Evolutionary conservation across 2,113 vertebrate species (phyloP), one percentile per base, ranked within the genome.

Genomic region (Callionymus lyra): DNA sequence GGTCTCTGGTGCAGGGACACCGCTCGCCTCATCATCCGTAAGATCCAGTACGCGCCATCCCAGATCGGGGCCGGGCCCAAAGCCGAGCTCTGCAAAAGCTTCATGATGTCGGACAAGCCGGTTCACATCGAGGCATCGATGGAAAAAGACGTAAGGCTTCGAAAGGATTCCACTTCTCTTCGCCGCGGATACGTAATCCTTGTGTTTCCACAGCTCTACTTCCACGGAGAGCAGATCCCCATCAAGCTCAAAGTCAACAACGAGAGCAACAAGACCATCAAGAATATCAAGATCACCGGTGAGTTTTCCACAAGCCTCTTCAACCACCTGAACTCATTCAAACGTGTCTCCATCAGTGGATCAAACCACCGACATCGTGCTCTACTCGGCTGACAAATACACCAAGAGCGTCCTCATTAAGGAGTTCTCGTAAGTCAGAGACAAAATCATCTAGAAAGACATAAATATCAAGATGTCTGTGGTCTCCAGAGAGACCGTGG

Each of bases 311-410:
- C 27, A 4, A 6, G 6, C 13, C 14, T 10, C 15, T 11, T 31
- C n/a, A 31, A 33, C 2, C 9, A 12, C 12, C 2, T 6, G 6
- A 17, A 31, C 1, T 44, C 6, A 44, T 10, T 16, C 16, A 1
- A 10, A 14, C 34, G 12, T 5, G 12, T 35, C 13, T 39, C n/a
- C 41, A 9, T n/a, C 58, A 94, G 93, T 95, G 63, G 89, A 93
- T 2, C 92, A 97, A 80, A 75, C 84, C 54, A 91, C 90, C 44
- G 89, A 93, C 0, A 90, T 94, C 10, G 83, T 96, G 65, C 87
- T 96, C 47, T 94, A 93, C 53, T 92, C 88, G 0, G 85, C 92
- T 63, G 92, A 97, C 79, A 95, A 93, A 81, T 96, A 96, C 76
- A 68, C 81, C 0, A 97, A 95, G 76, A 34, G 35, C 2, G 82